Evolutionary conservation across 2,888 invertebrate species (phyloP).

Genomic region (Melieria crassipennis): DNA sequence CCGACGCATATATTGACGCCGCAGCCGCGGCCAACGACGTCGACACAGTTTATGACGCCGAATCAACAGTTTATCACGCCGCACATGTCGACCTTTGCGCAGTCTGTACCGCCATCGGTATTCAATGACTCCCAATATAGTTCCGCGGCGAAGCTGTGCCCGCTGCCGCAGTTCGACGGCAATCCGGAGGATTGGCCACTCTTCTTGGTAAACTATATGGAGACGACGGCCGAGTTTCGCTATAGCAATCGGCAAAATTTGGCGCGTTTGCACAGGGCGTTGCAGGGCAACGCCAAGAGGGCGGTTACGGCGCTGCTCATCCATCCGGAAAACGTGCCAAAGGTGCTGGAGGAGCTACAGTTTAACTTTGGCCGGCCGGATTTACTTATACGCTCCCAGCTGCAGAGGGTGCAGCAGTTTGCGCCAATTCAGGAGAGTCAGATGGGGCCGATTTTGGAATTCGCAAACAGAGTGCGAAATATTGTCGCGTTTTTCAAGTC

Average conservation of each 20-base stretch:
- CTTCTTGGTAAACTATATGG: conserved; percentile 21
- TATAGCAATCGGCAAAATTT: conserved; percentile 33
- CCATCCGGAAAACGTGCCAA: conserved; percentile 26
- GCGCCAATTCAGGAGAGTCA: not conserved
- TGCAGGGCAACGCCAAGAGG: conserved; percentile 14
- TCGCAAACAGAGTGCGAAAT: not conserved
- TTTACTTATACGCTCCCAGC: conserved; percentile 23
- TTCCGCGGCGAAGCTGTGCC: conserved; percentile 4
- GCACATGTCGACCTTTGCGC: too few relatives aligned
- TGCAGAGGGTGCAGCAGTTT: conserved; percentile 3
- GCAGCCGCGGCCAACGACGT: too few relatives aligned
- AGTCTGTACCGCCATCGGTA: too few relatives aligned
- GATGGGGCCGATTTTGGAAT: not conserved
- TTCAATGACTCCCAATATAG: not conserved
- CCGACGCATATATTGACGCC: too few relatives aligned
- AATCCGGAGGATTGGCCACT: conserved; percentile 24
- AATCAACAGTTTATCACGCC: too few relatives aligned
- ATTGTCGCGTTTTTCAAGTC: conserved; percentile 6
- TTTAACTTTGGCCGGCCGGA: conserved; percentile 39
- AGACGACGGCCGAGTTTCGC: conserved; percentile 18
- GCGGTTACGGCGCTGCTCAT: conserved; percentile 24
- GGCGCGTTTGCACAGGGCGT: conserved; percentile 28
- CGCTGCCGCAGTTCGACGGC: conserved; percentile 12
- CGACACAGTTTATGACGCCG: too few relatives aligned
- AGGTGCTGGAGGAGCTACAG: conserved; percentile 30